Base-by-base conservation (phyloP, 37 sponge, comb jelly and placozoan species). In the Hexactinellida sp. region DNA sequence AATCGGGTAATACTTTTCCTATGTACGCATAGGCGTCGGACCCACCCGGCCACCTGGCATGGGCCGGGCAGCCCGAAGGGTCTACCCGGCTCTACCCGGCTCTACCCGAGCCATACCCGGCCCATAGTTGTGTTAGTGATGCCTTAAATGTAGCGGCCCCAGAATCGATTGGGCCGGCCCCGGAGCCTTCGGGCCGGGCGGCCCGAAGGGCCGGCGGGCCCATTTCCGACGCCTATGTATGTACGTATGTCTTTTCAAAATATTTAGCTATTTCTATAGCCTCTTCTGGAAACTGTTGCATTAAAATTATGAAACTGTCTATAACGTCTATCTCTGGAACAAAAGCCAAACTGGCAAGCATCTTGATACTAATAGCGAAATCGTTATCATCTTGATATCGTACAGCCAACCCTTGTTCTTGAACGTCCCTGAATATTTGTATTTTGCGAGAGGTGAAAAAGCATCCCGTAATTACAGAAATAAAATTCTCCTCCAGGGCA, bases 391-490 rank as follows among this genome's bases (percentile, higher is more conserved):
- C 76, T 3, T 63, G 76, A 63, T 63, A 63, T 10, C 21, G 21
- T 63, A n/a, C 30, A 10, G 34, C 30, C 13, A 63, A 63, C 34
- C 76, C 76, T n/a, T 63, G 28, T 63, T 10, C 21, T 63, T 63
- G 76, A 25, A 63, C 30, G 21, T 63, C 5, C 13, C 76, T 63
- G 30, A 25, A 63, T 63, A 63, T 13, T 16, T 41, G 5, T 47
- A 47, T 47, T 63, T 63, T 10, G 76, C 28, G 30, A n/a, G 30
- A n/a, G 30, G 21, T 10, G 30, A 63, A 63, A n/a, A 63, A 63
- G 76, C 76, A 63, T 63, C 76, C 76, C 76, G 76, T 25, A 28
- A 63, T 63, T 23, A 63, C 76, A 63, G 34, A 10, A 63, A 63
- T n/a, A 63, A 63, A 63, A 25, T 63, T 63, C 28, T 63, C 76